Evolutionary conservation across 2,888 invertebrate genomes (phyloP).

Genomic region (Cosmia pyralina): DNA sequence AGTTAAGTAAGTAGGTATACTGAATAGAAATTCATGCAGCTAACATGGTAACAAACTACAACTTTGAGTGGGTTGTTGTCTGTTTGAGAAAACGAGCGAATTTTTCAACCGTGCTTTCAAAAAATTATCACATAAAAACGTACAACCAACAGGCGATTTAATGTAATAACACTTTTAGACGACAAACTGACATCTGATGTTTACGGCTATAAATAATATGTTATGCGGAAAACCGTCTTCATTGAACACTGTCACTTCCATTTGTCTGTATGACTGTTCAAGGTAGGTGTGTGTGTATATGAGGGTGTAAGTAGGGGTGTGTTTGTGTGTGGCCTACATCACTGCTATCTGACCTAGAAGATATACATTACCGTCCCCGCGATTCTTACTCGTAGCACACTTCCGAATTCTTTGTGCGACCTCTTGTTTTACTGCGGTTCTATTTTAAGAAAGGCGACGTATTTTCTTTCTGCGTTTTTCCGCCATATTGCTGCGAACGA

Average conservation of each 20-base stretch:
- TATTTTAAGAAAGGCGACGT: slow-evolving; percentile 34
- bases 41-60: background rate
- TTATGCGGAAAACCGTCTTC: slow-evolving; percentile 15
- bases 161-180: background rate
- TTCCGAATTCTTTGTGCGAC: slow-evolving; percentile 43
- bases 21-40: background rate
- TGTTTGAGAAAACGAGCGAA: background rate
- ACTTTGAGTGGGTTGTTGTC: background rate
- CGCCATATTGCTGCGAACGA: background rate
- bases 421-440: slow-evolving; percentile 41
- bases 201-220: slow-evolving; percentile 16
- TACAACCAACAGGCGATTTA: background rate
- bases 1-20: no score
- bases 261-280: slow-evolving; percentile 3
- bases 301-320: slow-evolving; percentile 14
- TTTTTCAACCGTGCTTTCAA: no score
- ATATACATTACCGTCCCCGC: slow-evolving; percentile 40
- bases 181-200: background rate
- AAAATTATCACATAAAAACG: background rate
- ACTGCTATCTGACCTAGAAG: slow-evolving; percentile 58
- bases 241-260: slow-evolving; percentile 23
- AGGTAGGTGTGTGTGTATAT: slow-evolving; percentile 7
- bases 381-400: slow-evolving; percentile 31
- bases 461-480: slow-evolving; percentile 20
- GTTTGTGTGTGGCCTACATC: slow-evolving; percentile 52